Percentiles rank a stretch among this genome's conserved stretches.
These are phyloP conservation scores for Hylia prasina DNA, from an alignment of 2,113 vertebrate genomes.

Conservation along the genomic window DNA sequence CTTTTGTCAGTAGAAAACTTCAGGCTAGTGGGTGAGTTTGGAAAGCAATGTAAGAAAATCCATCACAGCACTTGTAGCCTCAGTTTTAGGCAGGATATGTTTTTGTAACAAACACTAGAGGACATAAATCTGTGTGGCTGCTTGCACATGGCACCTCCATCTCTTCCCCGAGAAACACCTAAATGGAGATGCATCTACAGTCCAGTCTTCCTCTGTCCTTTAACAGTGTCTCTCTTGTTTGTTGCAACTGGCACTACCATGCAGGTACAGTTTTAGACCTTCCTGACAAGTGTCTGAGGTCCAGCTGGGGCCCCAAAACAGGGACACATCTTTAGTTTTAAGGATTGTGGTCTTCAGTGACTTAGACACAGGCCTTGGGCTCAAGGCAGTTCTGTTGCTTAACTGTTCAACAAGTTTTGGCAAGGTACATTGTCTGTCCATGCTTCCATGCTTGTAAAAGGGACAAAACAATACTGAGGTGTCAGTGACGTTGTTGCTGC, in stretches of 20 bases:
- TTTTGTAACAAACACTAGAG: neutral
- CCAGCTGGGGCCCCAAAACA: neutral
- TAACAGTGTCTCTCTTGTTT: neutral
- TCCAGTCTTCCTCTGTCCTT: neutral
- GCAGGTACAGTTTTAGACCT: neutral
- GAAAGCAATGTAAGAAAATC: neutral
- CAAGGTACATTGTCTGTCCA: accelerated
- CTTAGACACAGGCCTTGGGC: accelerated
- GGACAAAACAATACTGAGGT: accelerated
- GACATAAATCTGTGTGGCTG: neutral
- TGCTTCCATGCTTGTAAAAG: neutral
- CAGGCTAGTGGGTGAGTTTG: neutral
- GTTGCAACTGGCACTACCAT: accelerated
- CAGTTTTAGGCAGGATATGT: neutral
- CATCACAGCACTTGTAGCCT: neutral
- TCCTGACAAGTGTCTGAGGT: neutral
- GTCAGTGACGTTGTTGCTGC: neutral
- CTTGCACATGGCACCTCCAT: accelerated
- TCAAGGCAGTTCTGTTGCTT: neutral
- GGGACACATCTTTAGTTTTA: neutral
- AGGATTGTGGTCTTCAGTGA: neutral
- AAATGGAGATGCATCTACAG: neutral
- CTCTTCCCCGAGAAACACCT: neutral
- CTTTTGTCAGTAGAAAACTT: neutral
- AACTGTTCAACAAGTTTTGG: neutral